phyloP scores from a whole-genome alignment of 2,797 vertebrate genomes.

The Pogonophryne albipinna region DNA sequence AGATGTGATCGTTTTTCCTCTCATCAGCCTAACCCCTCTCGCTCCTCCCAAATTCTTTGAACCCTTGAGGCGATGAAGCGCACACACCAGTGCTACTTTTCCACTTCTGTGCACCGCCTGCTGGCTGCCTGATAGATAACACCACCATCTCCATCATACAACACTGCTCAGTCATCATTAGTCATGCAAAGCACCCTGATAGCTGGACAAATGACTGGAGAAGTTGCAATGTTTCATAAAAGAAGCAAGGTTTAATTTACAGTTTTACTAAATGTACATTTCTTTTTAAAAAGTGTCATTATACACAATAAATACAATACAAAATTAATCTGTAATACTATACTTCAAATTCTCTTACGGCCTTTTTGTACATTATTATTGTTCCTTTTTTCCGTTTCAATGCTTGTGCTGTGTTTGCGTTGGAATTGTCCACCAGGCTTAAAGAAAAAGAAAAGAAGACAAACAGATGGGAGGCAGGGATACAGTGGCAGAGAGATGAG shows the following conservation, averaged over 20 bases:
- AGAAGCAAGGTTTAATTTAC: conserved; percentile 98
- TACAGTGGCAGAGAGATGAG: conserved; percentile 50
- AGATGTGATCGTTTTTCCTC: conserved; percentile 34
- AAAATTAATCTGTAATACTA: conserved; percentile 99
- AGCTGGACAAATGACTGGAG: conserved; percentile 37
- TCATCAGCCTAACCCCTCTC: conserved; percentile 28
- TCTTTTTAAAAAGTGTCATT: conserved; percentile 97
- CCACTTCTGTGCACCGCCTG: conserved; percentile 75
- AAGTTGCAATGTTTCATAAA: conserved; percentile 85
- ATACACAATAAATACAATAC: conserved; percentile 99
- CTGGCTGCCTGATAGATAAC: conserved; percentile 60
- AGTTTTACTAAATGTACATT: conserved; percentile 99
- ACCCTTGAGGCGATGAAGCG: neutral
- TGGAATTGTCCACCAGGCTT: conserved; percentile 82
- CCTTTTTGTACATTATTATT: conserved; percentile 89
- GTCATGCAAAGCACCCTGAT: conserved; percentile 16
- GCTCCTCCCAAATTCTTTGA: conserved; percentile 50
- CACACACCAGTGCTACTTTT: conserved; percentile 29
- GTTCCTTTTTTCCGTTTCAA: conserved; percentile 84
- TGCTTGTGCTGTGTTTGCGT: conserved; percentile 85
- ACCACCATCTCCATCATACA: conserved; percentile 20
- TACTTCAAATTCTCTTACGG: conserved; percentile 92
- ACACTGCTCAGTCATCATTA: conserved; percentile 18
- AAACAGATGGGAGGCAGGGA: conserved; percentile 50
- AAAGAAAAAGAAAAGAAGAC: conserved; percentile 25